Evolutionary conservation across 30 jellyfish, hydroid and myxozoan genomes (phyloP).

Genomic region (Hydractinia symbiolongicarpus): DNA sequence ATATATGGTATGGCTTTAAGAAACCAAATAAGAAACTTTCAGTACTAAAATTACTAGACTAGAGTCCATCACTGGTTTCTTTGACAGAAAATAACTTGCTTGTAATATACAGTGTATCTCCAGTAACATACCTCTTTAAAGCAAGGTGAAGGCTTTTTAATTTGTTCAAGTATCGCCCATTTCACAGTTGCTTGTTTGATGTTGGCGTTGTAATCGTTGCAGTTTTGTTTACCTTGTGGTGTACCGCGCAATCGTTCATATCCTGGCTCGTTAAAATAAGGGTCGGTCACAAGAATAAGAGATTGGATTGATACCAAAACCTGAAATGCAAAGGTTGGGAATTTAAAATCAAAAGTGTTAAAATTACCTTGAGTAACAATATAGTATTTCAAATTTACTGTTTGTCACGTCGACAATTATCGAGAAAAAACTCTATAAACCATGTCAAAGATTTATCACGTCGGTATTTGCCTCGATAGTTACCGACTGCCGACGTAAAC

Average conservation of each 20-base stretch:
- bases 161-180: constrained; percentile 90
- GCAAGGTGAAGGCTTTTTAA: constrained; percentile 77
- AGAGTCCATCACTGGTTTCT: too few relatives aligned
- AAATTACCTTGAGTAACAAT: neutral
- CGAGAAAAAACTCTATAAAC: too few relatives aligned
- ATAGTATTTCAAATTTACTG: too few relatives aligned
- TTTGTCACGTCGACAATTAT: too few relatives aligned
- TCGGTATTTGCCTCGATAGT: too few relatives aligned
- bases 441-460: too few relatives aligned
- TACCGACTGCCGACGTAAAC: too few relatives aligned
- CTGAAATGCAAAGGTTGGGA: constrained; percentile 29
- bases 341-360: neutral
- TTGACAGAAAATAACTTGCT: too few relatives aligned
- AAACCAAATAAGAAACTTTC: too few relatives aligned
- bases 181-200: constrained; percentile 73
- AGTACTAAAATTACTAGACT: too few relatives aligned
- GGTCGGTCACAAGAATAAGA: constrained; percentile 75
- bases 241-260: constrained; percentile 88
- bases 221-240: constrained; percentile 69
- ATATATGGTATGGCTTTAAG: too few relatives aligned
- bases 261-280: constrained; percentile 95
- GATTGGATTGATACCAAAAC: constrained; percentile 90
- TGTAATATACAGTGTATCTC: too few relatives aligned
- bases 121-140: constrained; percentile 50
- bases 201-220: constrained; percentile 78